These are phyloP conservation scores for Loriculus beryllinus DNA, from an alignment of 2,797 vertebrate species.

Conservation along the genomic window DNA sequence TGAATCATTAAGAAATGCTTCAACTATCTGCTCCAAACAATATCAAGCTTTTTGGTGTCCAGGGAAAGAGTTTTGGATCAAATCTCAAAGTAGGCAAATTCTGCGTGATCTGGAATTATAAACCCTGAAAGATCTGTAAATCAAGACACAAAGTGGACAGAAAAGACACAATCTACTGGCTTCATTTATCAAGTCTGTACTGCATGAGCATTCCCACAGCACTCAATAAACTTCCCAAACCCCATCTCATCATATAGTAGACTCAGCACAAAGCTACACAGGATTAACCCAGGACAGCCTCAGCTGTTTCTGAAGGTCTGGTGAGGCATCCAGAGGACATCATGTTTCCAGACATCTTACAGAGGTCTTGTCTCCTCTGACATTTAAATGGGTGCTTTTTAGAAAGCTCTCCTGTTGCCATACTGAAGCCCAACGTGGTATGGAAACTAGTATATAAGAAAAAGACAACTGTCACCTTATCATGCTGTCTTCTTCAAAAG, in stretches of 20 bases:
- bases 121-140: neutral
- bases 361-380: neutral
- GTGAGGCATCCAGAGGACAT: neutral
- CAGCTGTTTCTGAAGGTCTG: neutral
- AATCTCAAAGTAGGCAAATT: neutral
- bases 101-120: neutral
- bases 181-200: neutral
- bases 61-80: neutral
- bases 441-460: neutral
- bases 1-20: neutral
- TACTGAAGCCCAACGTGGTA: neutral
- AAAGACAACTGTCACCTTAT: neutral
- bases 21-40: neutral
- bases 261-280: neutral
- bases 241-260: neutral
- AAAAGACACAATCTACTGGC: neutral
- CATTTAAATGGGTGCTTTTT: neutral
- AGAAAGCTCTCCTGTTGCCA: neutral
- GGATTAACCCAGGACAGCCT: neutral
- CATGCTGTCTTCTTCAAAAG: neutral
- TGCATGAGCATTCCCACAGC: neutral
- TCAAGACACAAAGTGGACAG: neutral
- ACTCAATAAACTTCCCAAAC: neutral
- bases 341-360: neutral
- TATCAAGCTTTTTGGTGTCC: neutral